Evolutionary conservation across 92 coral and sea anemone genomes (phyloP), one percentile per base, ranked within the genome.

Genomic region (Epizoanthus scotinus): DNA sequence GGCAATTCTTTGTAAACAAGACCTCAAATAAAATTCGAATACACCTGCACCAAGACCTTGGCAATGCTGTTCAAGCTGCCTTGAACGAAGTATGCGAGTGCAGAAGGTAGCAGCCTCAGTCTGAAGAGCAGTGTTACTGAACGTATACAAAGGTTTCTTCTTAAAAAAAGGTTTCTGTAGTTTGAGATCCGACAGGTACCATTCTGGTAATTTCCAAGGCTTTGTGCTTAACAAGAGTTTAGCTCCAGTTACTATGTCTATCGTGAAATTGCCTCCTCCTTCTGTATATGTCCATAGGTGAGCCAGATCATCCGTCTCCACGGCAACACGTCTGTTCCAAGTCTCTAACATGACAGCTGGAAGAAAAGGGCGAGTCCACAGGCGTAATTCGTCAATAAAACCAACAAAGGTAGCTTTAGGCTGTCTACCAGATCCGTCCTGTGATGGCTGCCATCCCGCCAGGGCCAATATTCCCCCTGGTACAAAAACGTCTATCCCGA

Each of bases 371-470:
- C 84, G 88, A 15, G 86, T 69, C 92, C 92, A 89, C 21, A 89
- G 70, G 47, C 89, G 85, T 19, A 89, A 56, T 58, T 89, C 86
- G 75, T 89, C 92, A 20, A 89, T 53, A 63, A 68, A 82, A 49
- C 92, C 92, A 31, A 83, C 73, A 71, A 89, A 89, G 78, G 60
- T 75, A 18, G 77, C 85, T 25, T 69, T 67, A 8, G 80, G 83
- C 21, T 85, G 89, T 38, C 36, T 69, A 60, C 92, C 92, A 10
- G 89, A 68, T 22, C 89, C 85, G 57, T 89, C 89, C 21, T 74
- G 63, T 14, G 92, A 78, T 15, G 92, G 92, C 60, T 84, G 89
- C 92, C 92, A 89, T 17, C 89, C 92, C 58, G 84, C 92, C 26
- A 89, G 69, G 1, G 92, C 92, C 22, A 89, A 34, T 18, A 55